Evolutionary conservation across 2,797 vertebrate genomes (phyloP).

Genomic region (Leptodactylus fallax): DNA sequence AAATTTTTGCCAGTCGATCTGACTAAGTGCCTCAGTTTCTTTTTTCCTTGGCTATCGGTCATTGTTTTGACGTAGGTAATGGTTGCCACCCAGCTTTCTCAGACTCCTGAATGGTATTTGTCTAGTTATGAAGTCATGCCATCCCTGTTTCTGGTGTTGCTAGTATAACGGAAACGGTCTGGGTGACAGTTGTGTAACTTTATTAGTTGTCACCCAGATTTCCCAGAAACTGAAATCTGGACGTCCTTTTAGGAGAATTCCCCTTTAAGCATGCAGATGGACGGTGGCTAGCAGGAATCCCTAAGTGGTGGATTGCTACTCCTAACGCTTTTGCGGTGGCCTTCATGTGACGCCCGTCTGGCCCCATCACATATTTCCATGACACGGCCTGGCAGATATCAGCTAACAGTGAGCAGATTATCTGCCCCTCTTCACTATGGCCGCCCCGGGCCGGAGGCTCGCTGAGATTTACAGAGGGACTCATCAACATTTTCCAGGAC

Average conservation of each 20-base stretch:
- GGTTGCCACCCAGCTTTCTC: neutral
- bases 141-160: too few species aligned
- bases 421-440: neutral
- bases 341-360: conserved; percentile 1
- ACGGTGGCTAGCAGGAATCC: neutral
- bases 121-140: neutral
- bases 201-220: neutral
- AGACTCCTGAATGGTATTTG: neutral
- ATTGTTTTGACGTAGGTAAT: neutral
- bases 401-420: conserved; percentile 8
- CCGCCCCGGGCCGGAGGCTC: neutral
- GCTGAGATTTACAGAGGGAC: neutral
- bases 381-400: conserved; percentile 39
- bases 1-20: too few species aligned
- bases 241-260: neutral
- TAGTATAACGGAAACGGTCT: too few species aligned
- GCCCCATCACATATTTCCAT: conserved; percentile 39
- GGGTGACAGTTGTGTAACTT: too few species aligned
- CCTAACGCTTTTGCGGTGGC: neutral
- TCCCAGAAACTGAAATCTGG: neutral
- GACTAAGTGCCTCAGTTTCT: too few species aligned
- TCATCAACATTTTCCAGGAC: neutral
- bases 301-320: neutral
- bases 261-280: neutral
- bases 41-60: too few species aligned